Evolutionary conservation across 2,797 vertebrate species (phyloP).

Genomic region (Poecilia wingei): DNA sequence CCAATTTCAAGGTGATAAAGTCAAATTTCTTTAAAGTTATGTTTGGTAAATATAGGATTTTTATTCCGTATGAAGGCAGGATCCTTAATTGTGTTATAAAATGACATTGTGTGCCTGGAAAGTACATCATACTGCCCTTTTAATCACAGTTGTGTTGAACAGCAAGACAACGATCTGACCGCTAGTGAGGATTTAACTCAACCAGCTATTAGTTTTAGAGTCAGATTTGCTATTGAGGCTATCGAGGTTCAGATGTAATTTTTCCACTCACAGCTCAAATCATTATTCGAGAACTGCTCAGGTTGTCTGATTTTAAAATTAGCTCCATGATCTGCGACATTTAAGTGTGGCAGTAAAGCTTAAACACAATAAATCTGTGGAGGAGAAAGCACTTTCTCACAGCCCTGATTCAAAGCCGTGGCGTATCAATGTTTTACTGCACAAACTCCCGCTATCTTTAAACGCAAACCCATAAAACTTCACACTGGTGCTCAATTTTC

Average conservation of each 20-base stretch:
- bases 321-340: neutral
- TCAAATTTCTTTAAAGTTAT: too few relatives aligned
- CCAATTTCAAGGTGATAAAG: too few relatives aligned
- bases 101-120: too few relatives aligned
- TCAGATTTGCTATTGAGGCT: neutral
- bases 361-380: neutral
- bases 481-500: constrained; percentile 1
- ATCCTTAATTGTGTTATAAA: too few relatives aligned
- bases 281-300: neutral
- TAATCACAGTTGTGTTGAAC: neutral
- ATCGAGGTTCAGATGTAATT: neutral
- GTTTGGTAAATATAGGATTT: too few relatives aligned
- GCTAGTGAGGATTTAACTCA: neutral
- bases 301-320: neutral
- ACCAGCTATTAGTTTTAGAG: neutral
- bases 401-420: neutral
- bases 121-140: too few relatives aligned
- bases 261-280: neutral
- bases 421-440: neutral
- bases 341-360: neutral
- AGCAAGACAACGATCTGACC: neutral
- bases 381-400: neutral
- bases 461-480: neutral
- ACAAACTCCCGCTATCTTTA: neutral
- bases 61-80: too few relatives aligned